These are phyloP conservation scores for Drosophila paulistorum DNA, from an alignment of 1,140 invertebrate species.

Conservation along the genomic window DNA sequence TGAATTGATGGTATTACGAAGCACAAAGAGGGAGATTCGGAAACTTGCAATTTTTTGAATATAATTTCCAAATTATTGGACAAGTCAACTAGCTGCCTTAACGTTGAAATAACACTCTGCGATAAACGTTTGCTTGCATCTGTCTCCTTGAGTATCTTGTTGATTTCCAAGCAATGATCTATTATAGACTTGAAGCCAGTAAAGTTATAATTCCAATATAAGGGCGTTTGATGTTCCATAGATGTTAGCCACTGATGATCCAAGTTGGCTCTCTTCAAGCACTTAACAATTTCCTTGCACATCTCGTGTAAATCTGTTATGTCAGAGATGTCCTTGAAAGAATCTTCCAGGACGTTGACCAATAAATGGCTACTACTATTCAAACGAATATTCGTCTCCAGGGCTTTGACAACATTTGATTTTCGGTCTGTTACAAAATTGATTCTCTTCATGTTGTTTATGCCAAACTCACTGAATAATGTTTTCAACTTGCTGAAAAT, in stretches of 20 bases:
- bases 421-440: neutral
- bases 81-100: neutral
- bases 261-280: neutral
- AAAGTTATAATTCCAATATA: slow-evolving; percentile 1
- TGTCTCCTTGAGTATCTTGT: neutral
- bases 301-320: neutral
- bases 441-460: neutral
- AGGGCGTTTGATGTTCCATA: neutral
- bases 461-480: slow-evolving; percentile 16
- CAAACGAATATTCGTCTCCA: neutral
- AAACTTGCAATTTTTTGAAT: neutral
- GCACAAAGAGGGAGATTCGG: neutral
- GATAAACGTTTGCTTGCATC: neutral
- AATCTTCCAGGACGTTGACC: neutral
- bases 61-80: neutral
- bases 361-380: slow-evolving; percentile 12
- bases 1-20: neutral
- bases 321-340: neutral
- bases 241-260: neutral
- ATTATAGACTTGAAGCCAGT: neutral
- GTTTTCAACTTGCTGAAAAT: slow-evolving; percentile 2
- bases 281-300: neutral
- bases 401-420: slow-evolving; percentile 4
- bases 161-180: neutral
- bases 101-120: neutral